Percentiles rank a stretch among this genome's conserved stretches.
Conservation (phyloP, 2,797 vertebrate species). For the Coreius guichenoti region DNA sequence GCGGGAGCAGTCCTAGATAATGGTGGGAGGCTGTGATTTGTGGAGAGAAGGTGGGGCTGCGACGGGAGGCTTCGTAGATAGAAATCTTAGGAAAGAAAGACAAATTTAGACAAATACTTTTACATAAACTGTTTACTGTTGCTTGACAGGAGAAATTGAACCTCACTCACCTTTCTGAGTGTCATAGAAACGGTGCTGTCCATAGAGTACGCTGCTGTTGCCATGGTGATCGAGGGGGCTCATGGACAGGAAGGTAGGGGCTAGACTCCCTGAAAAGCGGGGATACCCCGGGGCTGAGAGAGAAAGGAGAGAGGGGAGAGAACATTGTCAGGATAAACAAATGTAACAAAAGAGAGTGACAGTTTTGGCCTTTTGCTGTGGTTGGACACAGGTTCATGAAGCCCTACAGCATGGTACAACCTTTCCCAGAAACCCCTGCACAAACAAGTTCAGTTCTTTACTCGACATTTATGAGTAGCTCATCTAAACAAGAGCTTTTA, state of each 20-base stretch:
- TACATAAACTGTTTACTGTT: conserved; percentile 46
- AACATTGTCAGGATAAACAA: conserved; percentile 63
- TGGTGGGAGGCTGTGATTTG: conserved; percentile 87
- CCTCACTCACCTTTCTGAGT: conserved; percentile 88
- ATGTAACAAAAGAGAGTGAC: conserved; percentile 64
- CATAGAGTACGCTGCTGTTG: conserved; percentile 92
- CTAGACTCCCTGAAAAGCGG: conserved; percentile 94
- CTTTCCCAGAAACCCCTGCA: conserved; percentile 73
- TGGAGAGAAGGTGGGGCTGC: conserved; percentile 88
- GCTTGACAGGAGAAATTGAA: conserved; percentile 31
- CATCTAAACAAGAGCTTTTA: conserved; percentile 66
- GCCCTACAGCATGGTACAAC: conserved; percentile 64
- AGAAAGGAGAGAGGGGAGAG: conserved; percentile 58
- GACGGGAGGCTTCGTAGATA: conserved; percentile 93
- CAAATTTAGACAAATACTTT: not conserved
- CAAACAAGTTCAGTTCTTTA: conserved; percentile 79
- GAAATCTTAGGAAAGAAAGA: conserved; percentile 82
- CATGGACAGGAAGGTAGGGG: conserved; percentile 97
- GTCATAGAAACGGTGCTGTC: conserved; percentile 97
- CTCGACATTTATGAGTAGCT: conserved; percentile 63
- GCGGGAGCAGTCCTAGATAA: conserved; percentile 83
- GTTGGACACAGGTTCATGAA: conserved; percentile 60
- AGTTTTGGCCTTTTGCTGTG: conserved; percentile 65
- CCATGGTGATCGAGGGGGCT: conserved; percentile 98
- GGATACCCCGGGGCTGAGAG: conserved; percentile 89